Evolutionary conservation across 1,140 invertebrate genomes (phyloP), one percentile per base, ranked within the genome.

Genomic region (Ostrea edulis): DNA sequence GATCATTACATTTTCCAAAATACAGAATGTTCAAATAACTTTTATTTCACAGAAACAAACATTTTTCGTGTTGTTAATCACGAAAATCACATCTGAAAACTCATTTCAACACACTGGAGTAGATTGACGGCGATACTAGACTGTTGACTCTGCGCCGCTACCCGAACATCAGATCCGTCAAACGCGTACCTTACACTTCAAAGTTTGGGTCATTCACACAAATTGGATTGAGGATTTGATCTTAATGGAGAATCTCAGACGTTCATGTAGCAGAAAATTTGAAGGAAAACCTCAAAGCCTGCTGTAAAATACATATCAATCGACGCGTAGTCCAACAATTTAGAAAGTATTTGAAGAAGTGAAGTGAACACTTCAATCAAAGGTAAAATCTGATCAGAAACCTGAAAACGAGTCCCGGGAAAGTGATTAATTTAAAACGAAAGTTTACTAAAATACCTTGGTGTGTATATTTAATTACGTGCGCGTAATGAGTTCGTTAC

Each of bases 331-430:
- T 58, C 55, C 12, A 58, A 12, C 55, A 20, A 17, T 62, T 62
- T 62, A n/a, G 55, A n/a, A 62, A 62, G n/a, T 62, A 62, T 62
- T 62, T 62, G n/a, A 62, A 62, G 55, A 62, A 62, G 55, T 62
- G 55, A n/a, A 8, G 55, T 62, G 55, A 62, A 62, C 55, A 62
- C 55, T 62, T 62, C 55, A 7, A 62, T 62, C 55, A 62, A 62
- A 62, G 55, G 55, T n/a, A 62, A 62, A 62, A 62, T 62, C 55
- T 62, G 55, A 20, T 62, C n/a, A n/a, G 17, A 20, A 12, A 17
- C 14, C n/a, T 17, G 17, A n/a, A n/a, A 20, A 62, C n/a, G 55
- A 58, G 20, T 58, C 20, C 55, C 20, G 14, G 7, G 17, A 62
- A 62, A 20, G 55, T 62, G 17, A 62, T 62, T 62, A 62, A 62